Evolutionary conservation across 2,797 vertebrate genomes (phyloP).

Genomic region (Rhynchotus rufescens): DNA sequence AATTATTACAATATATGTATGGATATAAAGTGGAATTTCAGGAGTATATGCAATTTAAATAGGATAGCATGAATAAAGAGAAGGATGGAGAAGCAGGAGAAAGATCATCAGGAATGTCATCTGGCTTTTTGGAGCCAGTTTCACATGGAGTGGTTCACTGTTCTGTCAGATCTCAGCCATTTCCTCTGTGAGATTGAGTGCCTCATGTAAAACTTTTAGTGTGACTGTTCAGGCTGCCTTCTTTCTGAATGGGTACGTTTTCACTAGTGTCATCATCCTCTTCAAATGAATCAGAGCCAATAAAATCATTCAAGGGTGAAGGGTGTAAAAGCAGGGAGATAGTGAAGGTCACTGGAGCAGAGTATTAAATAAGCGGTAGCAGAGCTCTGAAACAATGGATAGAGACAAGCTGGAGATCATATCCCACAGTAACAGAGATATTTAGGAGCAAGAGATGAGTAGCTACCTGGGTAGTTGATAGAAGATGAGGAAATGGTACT

Average conservation of each 20-base stretch:
- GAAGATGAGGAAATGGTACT: background rate
- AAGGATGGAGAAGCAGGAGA: background rate
- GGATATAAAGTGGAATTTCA: background rate
- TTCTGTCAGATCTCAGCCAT: background rate
- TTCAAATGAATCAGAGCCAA: background rate
- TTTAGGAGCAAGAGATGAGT: background rate
- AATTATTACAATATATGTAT: background rate
- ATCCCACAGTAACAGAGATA: background rate
- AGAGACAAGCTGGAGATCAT: background rate
- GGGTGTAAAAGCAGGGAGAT: background rate
- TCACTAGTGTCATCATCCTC: background rate
- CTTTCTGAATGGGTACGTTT: background rate
- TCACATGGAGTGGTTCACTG: background rate
- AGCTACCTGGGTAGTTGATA: background rate
- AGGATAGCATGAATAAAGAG: background rate
- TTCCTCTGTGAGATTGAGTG: background rate
- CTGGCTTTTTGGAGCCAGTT: background rate
- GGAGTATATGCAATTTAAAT: background rate
- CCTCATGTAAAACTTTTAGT: background rate
- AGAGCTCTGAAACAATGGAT: background rate
- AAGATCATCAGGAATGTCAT: background rate
- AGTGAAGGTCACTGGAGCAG: background rate
- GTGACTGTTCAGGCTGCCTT: background rate
- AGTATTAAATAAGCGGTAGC: background rate
- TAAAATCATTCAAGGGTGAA: background rate